Percentiles rank a stretch among this genome's conserved stretches.
Conservation (phyloP, 2,888 invertebrate genomes). For the Cephus spinipes region DNA sequence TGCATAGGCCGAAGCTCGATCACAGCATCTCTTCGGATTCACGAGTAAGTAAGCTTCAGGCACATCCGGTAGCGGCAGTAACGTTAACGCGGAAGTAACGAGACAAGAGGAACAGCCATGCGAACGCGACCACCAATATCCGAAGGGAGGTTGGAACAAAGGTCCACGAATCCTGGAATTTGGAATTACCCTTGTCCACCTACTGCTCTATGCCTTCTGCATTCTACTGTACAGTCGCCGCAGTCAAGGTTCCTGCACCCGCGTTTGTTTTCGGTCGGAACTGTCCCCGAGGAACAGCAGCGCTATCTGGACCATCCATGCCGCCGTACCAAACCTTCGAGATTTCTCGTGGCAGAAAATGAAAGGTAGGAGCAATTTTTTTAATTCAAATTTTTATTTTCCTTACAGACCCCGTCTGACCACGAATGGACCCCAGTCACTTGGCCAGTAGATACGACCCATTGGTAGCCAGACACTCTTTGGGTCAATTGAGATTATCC, state of each 20-base stretch:
- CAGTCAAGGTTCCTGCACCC: background rate
- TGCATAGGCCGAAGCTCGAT: background rate
- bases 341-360: background rate
- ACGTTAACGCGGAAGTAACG: background rate
- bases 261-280: background rate
- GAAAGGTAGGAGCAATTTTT: background rate
- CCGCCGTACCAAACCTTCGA: background rate
- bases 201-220: background rate
- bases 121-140: background rate
- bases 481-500: no score
- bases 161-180: background rate
- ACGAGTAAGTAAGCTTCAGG: background rate
- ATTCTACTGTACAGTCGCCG: background rate
- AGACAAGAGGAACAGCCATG: background rate
- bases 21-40: background rate
- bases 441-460: background rate
- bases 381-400: no score
- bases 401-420: no score
- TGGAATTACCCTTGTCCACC: background rate
- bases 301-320: background rate
- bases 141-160: background rate
- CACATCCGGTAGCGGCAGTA: background rate
- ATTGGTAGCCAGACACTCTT: background rate
- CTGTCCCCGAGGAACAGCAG: background rate
- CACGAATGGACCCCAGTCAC: background rate